Evolutionary conservation across 2,888 invertebrate genomes (phyloP).

Genomic region (Hyposoter didymator): DNA sequence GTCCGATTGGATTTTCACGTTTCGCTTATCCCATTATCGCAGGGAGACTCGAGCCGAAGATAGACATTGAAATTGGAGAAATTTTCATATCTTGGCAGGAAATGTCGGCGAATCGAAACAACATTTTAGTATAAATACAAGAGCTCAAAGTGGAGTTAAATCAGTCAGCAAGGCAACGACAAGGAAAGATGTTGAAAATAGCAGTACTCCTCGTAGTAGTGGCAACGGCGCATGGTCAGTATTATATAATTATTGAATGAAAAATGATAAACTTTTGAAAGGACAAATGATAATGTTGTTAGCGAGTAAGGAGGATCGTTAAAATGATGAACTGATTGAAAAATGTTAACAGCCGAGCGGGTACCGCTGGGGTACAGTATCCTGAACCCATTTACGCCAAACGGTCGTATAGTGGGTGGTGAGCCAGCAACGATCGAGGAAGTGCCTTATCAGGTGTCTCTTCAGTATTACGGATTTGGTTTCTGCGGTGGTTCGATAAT

Average conservation of each 20-base stretch:
- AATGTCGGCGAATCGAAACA: neutral
- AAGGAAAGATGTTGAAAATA: conserved; percentile 64
- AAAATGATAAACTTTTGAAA: neutral
- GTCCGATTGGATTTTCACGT: neutral
- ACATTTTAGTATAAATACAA: conserved; percentile 62
- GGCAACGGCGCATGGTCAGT: conserved; percentile 61
- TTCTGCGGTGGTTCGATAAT: conserved; percentile 87
- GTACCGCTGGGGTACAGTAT: conserved; percentile 83
- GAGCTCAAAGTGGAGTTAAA: neutral
- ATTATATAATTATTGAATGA: neutral
- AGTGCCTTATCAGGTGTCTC: conserved; percentile 85
- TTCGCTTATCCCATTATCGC: neutral
- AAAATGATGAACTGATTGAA: neutral
- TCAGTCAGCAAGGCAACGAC: conserved; percentile 56
- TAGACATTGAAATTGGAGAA: neutral
- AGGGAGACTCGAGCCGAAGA: neutral
- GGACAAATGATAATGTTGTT: neutral
- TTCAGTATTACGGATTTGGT: conserved; percentile 84
- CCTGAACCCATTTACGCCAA: conserved; percentile 82
- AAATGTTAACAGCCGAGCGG: conserved; percentile 81
- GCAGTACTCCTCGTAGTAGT: conserved; percentile 45
- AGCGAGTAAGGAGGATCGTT: neutral
- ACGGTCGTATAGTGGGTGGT: conserved; percentile 85
- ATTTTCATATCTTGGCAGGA: conserved; percentile 1
- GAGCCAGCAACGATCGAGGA: conserved; percentile 84